Conservation (phyloP, 2,888 invertebrate species). For the Drosophila maculinotata region DNA sequence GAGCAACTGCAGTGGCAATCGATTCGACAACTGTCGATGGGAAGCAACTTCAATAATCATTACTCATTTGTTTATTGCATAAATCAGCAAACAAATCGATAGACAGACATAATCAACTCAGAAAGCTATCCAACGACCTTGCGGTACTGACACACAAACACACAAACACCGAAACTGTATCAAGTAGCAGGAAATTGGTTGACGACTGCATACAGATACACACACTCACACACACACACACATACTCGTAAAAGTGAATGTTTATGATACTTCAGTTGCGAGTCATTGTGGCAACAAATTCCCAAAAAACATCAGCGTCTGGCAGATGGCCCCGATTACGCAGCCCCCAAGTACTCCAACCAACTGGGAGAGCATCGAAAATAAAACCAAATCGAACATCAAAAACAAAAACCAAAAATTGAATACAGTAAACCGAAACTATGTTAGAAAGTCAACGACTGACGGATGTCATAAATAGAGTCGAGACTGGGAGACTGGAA, state of each 20-base stretch:
- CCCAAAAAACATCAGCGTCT: slow-evolving; percentile 38
- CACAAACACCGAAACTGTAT: slow-evolving; percentile 68
- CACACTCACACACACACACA: slow-evolving; percentile 11
- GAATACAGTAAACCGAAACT: slow-evolving; percentile 30
- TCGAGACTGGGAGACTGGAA: slow-evolving; percentile 13
- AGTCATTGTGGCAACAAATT: slow-evolving; percentile 65
- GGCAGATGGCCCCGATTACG: slow-evolving; percentile 63
- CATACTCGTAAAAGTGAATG: slow-evolving; percentile 70
- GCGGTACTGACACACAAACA: slow-evolving; percentile 40
- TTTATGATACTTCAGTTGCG: slow-evolving; percentile 75
- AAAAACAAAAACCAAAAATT: slow-evolving; percentile 14
- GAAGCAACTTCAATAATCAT: slow-evolving; percentile 43
- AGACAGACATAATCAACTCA: slow-evolving; percentile 16
- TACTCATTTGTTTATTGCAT: slow-evolving; percentile 67
- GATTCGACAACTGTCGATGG: slow-evolving; percentile 27
- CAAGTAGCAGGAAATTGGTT: slow-evolving; percentile 79
- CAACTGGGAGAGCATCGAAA: slow-evolving; percentile 35
- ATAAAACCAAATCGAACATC: slow-evolving; percentile 16
- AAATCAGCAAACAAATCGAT: slow-evolving; percentile 47
- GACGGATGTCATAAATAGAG: slow-evolving; percentile 62
- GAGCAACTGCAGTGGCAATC: slow-evolving; percentile 32
- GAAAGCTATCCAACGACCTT: slow-evolving; percentile 65
- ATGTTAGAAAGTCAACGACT: slow-evolving; percentile 59
- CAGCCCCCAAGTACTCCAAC: slow-evolving; percentile 49
- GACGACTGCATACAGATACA: slow-evolving; percentile 59